Percentiles rank a stretch among this genome's conserved stretches.
Evolutionary conservation across 2,888 invertebrate species (phyloP).

Genomic region (Lithophane socia): DNA sequence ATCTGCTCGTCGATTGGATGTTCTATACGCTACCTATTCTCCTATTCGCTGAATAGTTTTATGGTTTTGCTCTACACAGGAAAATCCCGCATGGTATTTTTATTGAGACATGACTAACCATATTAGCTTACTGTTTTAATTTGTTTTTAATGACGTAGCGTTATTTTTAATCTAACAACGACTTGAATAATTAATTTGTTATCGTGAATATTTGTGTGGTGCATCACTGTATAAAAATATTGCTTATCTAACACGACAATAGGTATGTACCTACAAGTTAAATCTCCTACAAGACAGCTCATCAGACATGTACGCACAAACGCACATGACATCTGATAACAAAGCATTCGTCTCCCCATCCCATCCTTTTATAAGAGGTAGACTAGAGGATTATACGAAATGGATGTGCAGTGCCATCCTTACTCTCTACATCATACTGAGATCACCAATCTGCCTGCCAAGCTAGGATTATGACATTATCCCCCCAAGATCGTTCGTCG

Average conservation of each 20-base stretch:
- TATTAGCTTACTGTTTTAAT: constrained; percentile 25
- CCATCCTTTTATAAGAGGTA: constrained; percentile 12
- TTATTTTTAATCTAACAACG: constrained; percentile 13
- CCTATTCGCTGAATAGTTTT: constrained; percentile 19
- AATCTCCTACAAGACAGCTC: neutral
- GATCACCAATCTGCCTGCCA: constrained; percentile 63
- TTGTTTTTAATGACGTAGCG: constrained; percentile 28
- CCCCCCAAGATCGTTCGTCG: constrained; percentile 56
- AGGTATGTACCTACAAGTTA: neutral
- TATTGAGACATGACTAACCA: constrained; percentile 43
- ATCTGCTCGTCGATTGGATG: constrained; percentile 47
- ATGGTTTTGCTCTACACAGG: constrained; percentile 24
- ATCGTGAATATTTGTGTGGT: constrained; percentile 12
- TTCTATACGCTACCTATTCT: constrained; percentile 14
- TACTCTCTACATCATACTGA: constrained; percentile 49
- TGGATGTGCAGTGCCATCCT: constrained; percentile 51
- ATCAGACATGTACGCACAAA: constrained; percentile 48
- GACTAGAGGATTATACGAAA: constrained; percentile 52
- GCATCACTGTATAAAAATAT: constrained; percentile 24
- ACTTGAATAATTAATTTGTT: constrained; percentile 24
- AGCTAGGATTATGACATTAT: constrained; percentile 62
- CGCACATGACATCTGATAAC: constrained; percentile 17
- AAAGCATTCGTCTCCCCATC: constrained; percentile 5
- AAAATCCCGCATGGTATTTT: constrained; percentile 38
- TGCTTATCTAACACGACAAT: neutral